A percentile compares a stretch with the other conserved stretches of the same genome.
Evolutionary conservation across 2,888 invertebrate genomes (phyloP).

Genomic region (Drosophila ezoana): DNA sequence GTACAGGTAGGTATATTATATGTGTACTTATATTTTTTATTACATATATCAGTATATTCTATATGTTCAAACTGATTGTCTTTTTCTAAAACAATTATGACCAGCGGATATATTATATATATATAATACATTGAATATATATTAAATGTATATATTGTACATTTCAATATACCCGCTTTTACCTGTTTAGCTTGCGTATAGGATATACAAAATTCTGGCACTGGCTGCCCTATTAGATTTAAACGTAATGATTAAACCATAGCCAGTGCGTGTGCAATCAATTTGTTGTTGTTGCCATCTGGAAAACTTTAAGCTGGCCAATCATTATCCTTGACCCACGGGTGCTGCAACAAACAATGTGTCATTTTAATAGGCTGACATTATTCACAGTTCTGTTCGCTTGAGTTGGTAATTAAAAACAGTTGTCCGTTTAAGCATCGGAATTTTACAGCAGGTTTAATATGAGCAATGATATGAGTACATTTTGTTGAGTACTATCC

Average conservation of each 20-base stretch:
- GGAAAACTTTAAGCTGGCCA: constrained; percentile 57
- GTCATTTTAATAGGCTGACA: constrained; percentile 55
- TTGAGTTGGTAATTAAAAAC: constrained; percentile 25
- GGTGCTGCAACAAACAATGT: constrained; percentile 43
- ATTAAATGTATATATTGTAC: no score
- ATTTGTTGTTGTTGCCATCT: constrained; percentile 38
- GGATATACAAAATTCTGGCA: constrained; percentile 20
- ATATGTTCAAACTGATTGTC: no score
- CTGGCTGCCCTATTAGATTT: constrained; percentile 66
- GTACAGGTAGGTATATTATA: no score
- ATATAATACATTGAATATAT: no score
- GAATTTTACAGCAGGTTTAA: constrained; percentile 43
- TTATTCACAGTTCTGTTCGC: constrained; percentile 35
- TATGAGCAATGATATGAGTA: constrained; percentile 3
- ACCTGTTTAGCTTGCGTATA: neutral
- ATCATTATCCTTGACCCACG: constrained; percentile 73
- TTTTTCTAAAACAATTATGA: no score
- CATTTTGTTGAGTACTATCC: neutral
- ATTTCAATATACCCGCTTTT: neutral
- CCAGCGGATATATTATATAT: no score
- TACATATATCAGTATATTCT: no score
- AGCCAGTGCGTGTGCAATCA: constrained; percentile 50
- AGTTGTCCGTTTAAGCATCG: constrained; percentile 25
- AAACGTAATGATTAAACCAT: constrained; percentile 75
- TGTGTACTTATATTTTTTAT: no score